Evolutionary conservation across 2,113 vertebrate species (phyloP).

Genomic region (Lepus timidus): DNA sequence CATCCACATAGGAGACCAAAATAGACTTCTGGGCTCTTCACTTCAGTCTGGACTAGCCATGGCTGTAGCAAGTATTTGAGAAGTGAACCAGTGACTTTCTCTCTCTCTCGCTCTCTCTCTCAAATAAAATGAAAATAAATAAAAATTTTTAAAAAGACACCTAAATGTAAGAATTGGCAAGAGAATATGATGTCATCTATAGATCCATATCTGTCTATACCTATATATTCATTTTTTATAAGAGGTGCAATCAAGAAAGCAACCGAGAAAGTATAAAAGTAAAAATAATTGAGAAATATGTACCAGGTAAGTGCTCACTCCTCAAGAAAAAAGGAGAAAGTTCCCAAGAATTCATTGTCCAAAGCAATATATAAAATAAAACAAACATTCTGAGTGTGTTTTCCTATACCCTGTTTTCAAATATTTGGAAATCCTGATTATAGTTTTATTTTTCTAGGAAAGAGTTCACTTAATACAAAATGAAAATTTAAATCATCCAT

Average conservation of each 20-base stretch:
- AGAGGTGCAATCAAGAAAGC: neutral
- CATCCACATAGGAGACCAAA: no score
- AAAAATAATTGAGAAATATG: neutral
- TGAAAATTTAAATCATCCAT: neutral
- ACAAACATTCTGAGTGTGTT: neutral
- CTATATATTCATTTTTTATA: neutral
- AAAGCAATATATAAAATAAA: neutral
- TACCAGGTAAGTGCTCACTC: neutral
- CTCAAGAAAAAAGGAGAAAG: neutral
- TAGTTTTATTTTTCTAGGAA: neutral
- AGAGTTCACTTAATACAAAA: neutral
- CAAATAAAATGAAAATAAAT: no score
- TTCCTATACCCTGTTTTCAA: neutral
- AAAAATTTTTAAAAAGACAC: neutral
- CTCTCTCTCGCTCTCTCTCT: no score
- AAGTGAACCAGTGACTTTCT: no score
- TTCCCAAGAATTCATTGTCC: neutral
- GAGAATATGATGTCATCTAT: neutral
- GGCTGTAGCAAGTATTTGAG: no score
- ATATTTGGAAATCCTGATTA: neutral
- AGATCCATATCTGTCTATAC: no score
- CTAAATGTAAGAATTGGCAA: neutral
- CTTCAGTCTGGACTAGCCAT: no score
- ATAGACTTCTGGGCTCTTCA: no score
- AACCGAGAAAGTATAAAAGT: neutral